Evolutionary conservation across 2,113 vertebrate genomes (phyloP), one percentile per base, ranked within the genome.

Genomic region (Clinocottus analis): DNA sequence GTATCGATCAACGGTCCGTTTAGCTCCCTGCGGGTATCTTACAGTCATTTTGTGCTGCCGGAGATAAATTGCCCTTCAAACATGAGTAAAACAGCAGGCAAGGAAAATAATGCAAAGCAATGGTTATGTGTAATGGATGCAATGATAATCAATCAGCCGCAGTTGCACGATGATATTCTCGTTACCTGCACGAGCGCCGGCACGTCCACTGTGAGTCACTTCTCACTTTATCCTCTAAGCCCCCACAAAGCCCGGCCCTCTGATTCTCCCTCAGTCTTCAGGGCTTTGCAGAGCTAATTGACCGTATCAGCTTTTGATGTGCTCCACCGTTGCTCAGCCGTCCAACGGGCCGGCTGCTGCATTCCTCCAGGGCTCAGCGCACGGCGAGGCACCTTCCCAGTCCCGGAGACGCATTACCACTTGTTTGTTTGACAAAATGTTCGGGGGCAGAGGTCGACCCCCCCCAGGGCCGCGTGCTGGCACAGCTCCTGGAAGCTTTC

Each of bases 241-340:
- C 3, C 7, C 14, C 25, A 60, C 27, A n/a, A 45, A 45, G 9
- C 58, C 58, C 33, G 16, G 51, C 47, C 9, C 45, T 79, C 45
- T 43, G 43, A 10, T 69, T 76, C 64, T 9, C 6, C 53, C 23
- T 63, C 63, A 1, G 59, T 62, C 64, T 74, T 78, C 9, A 21
- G 75, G 77, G 79, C 45, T 82, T 85, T 80, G 19, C 33, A 77
- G 53, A 55, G 56, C 79, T 82, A 92, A 91, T 75, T 74, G 87
- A 78, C 68, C 83, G 69, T 86, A 37, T 85, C 72, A 27, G 75
- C 62, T 66, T 88, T 86, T 87, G 83, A 90, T 85, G 89, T 84
- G 75, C 74, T 59, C 64, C 79, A 11, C 61, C 75, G 80, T 72
- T 85, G 84, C 84, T 19, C 84, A 84, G 59, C 83, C 23, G 51